Conservation (phyloP, 2,113 vertebrate genomes). For the Phalacrocorax aristotelis region DNA sequence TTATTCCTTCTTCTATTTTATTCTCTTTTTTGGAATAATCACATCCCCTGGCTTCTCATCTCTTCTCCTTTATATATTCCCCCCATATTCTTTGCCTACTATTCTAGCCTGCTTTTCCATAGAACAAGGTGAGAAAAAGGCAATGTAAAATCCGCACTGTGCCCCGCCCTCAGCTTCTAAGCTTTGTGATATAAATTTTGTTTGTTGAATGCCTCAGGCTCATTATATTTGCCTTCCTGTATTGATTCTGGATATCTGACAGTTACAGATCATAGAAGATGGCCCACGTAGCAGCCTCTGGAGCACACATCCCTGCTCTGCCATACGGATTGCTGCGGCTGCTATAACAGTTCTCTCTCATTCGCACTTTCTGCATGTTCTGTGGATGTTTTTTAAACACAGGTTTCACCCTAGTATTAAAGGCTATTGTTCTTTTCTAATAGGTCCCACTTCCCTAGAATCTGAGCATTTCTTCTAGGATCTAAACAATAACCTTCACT, state of each 20-base stretch:
- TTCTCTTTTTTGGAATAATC: neutral
- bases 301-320: neutral
- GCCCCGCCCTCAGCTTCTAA: neutral
- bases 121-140: neutral
- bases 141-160: neutral
- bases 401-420: neutral
- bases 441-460: neutral
- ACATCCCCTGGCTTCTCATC: neutral
- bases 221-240: neutral
- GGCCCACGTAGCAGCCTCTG: neutral
- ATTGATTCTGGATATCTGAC: neutral
- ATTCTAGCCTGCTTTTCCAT: neutral
- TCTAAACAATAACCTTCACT: neutral
- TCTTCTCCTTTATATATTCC: neutral
- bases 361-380: neutral
- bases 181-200: neutral
- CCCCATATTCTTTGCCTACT: neutral
- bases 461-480: neutral
- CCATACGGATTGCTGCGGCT: neutral
- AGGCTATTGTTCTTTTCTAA: neutral
- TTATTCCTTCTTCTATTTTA: neutral
- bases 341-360: neutral
- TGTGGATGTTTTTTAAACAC: neutral
- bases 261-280: neutral
- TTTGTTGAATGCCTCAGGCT: neutral